Evolutionary conservation across 2,113 vertebrate species (phyloP), one percentile per base, ranked within the genome.

Genomic region (Telmatochromis brichardi): DNA sequence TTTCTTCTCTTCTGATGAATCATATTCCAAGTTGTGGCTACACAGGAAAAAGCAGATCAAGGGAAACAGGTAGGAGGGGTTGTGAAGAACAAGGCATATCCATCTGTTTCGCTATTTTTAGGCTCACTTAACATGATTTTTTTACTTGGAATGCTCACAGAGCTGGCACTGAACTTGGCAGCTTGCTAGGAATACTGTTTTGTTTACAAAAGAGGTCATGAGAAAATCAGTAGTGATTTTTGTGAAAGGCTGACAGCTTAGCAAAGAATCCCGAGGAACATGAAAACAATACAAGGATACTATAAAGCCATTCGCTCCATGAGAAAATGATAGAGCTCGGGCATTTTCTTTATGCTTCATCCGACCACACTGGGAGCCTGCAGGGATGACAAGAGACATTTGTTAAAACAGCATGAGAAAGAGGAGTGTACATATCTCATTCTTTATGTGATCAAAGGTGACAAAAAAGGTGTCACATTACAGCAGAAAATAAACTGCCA

Each of bases 261-360:
- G 14, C 31, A 17, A 55, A 31, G 2, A 78, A n/a, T 68, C 47
- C 55, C 1, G 26, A 60, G 47, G 17, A 81, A 82, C 47, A 68
- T 7, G 11, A 54, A 33, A 81, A 45, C 8, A 88, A 50, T 35
- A 83, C n/a, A 89, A 96, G 97, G 97, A 97, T 97, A 97, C 96
- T 97, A 97, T 51, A 97, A 91, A 89, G 96, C 96, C 93, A 19
- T 94, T 51, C 92, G 94, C 92, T 97, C 95, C 96, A 97, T 84
- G 33, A 97, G 95, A 85, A 97, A 97, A 47, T 93, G 93, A 86
- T 96, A 86, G 89, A 97, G 96, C 91, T 96, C 96, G 0, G 96
- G 96, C 96, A 96, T 94, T 85, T 96, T 97, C 95, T 97, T 97
- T 91, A 97, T 97, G 85, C 92, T 84, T 97, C 97, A 97, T 96